Percentiles rank a stretch among this genome's conserved stretches.
phyloP scores from a whole-genome alignment of 37 sponge, comb jelly and placozoan genomes.

The Chondrilla cf. caribensis region DNA sequence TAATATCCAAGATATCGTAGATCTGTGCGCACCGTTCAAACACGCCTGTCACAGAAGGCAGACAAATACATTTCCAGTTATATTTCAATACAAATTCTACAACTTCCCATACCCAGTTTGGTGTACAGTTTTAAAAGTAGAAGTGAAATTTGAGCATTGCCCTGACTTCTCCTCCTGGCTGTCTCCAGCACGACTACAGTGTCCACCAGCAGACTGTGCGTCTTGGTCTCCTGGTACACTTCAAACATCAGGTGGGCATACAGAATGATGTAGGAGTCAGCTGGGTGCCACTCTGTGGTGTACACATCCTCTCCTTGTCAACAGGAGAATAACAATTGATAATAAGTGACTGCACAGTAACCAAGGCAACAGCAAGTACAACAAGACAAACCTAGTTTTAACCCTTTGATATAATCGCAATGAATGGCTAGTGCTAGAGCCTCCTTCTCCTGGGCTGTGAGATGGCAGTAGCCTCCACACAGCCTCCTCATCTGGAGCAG shows the following conservation, averaged over 20 bases:
- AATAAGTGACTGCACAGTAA: too few relatives aligned
- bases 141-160: slow-evolving; percentile 48
- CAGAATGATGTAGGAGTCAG: slow-evolving; percentile 55
- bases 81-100: too few relatives aligned
- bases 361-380: background rate
- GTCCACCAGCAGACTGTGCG: slow-evolving; percentile 42
- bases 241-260: slow-evolving; percentile 63
- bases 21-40: slow-evolving; percentile 17
- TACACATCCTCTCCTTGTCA: slow-evolving; percentile 9
- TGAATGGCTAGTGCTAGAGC: background rate
- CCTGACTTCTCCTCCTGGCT: slow-evolving; percentile 11
- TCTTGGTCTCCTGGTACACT: slow-evolving; percentile 48
- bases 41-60: slow-evolving; percentile 2
- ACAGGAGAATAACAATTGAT: background rate
- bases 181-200: slow-evolving; percentile 45
- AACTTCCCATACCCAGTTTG: slow-evolving; percentile 36
- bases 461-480: background rate
- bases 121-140: slow-evolving; percentile 62
- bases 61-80: too few relatives aligned
- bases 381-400: background rate
- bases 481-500: background rate
- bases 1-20: slow-evolving; percentile 30
- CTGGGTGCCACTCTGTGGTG: slow-evolving; percentile 27
- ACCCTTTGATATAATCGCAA: background rate
- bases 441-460: slow-evolving; percentile 15